Conservation (phyloP, 2,888 invertebrate genomes). For the Drosophila fulvimacula region DNA sequence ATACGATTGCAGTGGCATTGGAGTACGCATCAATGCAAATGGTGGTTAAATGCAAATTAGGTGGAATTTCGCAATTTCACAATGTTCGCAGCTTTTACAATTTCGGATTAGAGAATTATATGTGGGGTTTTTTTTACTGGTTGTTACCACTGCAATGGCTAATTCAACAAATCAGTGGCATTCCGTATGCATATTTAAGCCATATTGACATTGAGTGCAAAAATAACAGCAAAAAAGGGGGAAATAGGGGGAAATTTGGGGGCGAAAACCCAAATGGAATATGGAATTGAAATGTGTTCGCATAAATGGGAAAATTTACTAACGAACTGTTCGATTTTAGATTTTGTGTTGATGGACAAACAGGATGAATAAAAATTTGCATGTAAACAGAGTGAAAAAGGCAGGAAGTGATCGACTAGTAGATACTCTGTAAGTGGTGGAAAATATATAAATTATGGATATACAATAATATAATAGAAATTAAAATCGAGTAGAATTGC, state of each 20-base stretch:
- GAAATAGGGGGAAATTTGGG: background rate
- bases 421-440: background rate
- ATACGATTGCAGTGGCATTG: background rate
- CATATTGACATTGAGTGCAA: slow-evolving; percentile 33
- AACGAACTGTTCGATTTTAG: slow-evolving; percentile 51
- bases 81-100: slow-evolving; percentile 17
- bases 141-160: slow-evolving; percentile 20
- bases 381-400: background rate
- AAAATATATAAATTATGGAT: too few relatives aligned
- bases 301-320: slow-evolving; percentile 32
- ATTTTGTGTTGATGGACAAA: slow-evolving; percentile 29
- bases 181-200: slow-evolving; percentile 50
- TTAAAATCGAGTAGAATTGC: too few relatives aligned
- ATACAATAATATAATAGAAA: too few relatives aligned
- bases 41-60: background rate
- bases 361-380: slow-evolving; percentile 5
- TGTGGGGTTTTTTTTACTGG: background rate
- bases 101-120: slow-evolving; percentile 2
- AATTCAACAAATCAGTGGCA: slow-evolving; percentile 51
- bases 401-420: background rate
- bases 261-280: slow-evolving; percentile 7
- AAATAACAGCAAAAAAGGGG: background rate
- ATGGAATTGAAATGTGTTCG: slow-evolving; percentile 3
- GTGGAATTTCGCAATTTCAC: background rate
- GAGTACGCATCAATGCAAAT: background rate